These are phyloP conservation scores for Podargus strigoides DNA, from an alignment of 2,797 vertebrate species.

Conservation along the genomic window DNA sequence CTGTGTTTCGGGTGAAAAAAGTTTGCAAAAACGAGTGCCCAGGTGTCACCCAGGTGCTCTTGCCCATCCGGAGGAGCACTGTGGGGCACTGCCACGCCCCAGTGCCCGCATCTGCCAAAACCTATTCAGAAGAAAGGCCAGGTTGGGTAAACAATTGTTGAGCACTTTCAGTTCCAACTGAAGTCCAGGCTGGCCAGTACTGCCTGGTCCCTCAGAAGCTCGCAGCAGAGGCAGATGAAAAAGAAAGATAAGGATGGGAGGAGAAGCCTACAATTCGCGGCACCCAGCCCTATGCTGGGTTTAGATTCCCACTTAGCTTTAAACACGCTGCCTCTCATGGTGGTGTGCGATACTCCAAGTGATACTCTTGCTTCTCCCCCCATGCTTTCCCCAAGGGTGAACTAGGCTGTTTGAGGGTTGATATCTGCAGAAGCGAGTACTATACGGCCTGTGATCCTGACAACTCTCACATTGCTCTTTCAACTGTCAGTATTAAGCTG, in stretches of 20 bases:
- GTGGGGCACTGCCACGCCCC: neutral
- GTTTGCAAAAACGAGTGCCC: rapidly evolving
- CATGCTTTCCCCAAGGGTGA: neutral
- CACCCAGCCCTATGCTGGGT: neutral
- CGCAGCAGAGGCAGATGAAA: neutral
- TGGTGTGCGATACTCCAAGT: neutral
- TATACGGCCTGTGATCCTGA: neutral
- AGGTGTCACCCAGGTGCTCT: rapidly evolving
- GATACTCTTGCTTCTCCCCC: neutral
- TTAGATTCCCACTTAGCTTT: neutral
- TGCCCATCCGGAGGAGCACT: neutral
- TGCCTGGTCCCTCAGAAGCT: neutral
- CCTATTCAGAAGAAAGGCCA: neutral
- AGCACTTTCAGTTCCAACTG: neutral
- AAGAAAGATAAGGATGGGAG: neutral
- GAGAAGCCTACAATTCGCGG: neutral
- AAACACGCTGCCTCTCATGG: neutral
- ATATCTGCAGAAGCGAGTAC: conserved; percentile 9
- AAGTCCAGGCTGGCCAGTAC: neutral
- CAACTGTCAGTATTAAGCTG: conserved; percentile 54
- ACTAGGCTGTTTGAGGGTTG: neutral
- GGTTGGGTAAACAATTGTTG: neutral
- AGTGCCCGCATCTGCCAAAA: neutral
- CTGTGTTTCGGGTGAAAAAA: neutral
- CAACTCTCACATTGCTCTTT: conserved; percentile 43